Conservation (phyloP, 2,888 invertebrate genomes). For the Pandemis cinnamomeana region DNA sequence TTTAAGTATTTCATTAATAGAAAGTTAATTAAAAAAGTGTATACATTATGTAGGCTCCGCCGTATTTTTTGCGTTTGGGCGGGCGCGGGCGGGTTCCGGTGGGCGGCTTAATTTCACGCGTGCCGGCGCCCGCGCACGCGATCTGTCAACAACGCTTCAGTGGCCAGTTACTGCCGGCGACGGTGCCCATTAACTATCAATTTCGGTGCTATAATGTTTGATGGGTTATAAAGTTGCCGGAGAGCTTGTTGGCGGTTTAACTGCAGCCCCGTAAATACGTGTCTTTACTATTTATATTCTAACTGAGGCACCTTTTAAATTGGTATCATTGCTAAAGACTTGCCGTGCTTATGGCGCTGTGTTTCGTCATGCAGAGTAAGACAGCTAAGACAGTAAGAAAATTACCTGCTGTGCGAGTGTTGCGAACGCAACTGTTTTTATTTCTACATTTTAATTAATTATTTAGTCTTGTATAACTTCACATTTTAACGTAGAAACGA, state of each 20-base stretch:
- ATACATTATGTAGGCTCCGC: not conserved
- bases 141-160: conserved; percentile 19
- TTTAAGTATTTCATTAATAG: not conserved
- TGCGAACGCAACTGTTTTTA: too few species aligned
- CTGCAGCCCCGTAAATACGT: not conserved
- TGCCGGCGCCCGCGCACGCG: conserved; percentile 40
- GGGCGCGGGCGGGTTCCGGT: conserved; percentile 24
- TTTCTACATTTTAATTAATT: too few species aligned
- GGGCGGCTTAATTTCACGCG: conserved; percentile 54
- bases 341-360: too few species aligned
- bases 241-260: not conserved
- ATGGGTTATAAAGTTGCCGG: conserved; percentile 9
- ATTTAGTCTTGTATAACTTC: too few species aligned
- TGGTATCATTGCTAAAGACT: too few species aligned
- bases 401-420: too few species aligned
- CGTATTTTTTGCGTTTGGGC: conserved; percentile 31
- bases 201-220: conserved; percentile 12
- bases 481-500: too few species aligned
- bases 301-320: too few species aligned
- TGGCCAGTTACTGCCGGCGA: conserved; percentile 15
- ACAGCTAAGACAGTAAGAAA: too few species aligned
- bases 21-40: not conserved
- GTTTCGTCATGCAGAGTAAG: too few species aligned
- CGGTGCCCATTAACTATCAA: conserved; percentile 14
- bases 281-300: too few species aligned